phyloP scores from a whole-genome alignment of 2,888 invertebrate species.

The Limnephilus lunatus region DNA sequence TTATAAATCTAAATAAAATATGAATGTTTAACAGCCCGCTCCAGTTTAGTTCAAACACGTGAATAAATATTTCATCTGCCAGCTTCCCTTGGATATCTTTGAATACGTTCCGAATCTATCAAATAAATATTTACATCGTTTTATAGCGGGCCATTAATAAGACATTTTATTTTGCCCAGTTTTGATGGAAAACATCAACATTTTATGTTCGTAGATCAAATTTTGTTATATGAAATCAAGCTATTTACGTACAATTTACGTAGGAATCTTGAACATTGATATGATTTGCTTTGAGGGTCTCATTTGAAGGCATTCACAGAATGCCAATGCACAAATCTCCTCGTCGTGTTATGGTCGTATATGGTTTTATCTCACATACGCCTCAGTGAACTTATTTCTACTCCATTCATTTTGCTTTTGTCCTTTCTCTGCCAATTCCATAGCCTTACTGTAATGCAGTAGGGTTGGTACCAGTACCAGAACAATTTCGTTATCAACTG shows the following conservation, averaged over 20 bases:
- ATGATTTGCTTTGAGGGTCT: background rate
- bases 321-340: background rate
- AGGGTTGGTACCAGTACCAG: background rate
- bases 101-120: constrained; percentile 28
- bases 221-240: background rate
- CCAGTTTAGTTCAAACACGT: constrained; percentile 6
- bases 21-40: background rate
- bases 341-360: background rate
- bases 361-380: background rate
- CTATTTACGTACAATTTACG: background rate
- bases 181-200: constrained; percentile 14
- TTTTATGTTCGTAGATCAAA: background rate
- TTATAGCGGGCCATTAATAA: constrained; percentile 41
- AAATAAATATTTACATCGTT: constrained; percentile 20
- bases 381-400: background rate
- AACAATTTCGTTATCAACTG: background rate
- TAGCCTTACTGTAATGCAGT: background rate
- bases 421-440: background rate
- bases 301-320: background rate
- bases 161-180: constrained; percentile 16
- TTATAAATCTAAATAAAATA: background rate
- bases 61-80: constrained; percentile 43
- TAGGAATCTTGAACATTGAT: no score
- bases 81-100: constrained; percentile 2
- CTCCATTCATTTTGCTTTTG: background rate